Percentiles rank a stretch among this genome's conserved stretches.
Conservation (phyloP, 2,797 vertebrate genomes). For the Strix occidentalis region DNA sequence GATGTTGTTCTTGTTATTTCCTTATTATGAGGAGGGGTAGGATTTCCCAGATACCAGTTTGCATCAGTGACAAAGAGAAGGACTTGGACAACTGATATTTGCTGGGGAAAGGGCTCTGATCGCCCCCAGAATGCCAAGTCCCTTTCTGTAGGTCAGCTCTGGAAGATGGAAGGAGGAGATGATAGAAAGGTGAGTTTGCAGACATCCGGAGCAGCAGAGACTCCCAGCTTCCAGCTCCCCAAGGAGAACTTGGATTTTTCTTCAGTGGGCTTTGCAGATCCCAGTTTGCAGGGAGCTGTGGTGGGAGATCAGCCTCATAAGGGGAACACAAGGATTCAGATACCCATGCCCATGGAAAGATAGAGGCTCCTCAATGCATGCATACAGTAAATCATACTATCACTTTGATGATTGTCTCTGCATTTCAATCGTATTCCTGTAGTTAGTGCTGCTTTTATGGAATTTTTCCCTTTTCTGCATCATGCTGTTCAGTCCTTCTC, state of each 20-base stretch:
- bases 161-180: not conserved
- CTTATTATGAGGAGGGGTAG: not conserved
- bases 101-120: not conserved
- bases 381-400: not conserved
- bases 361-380: not conserved
- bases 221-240: not conserved
- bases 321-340: not conserved
- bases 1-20: not conserved
- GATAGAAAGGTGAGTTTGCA: not conserved
- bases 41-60: not conserved
- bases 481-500: not conserved
- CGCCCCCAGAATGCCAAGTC: not conserved
- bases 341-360: not conserved
- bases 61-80: not conserved
- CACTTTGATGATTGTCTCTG: not conserved
- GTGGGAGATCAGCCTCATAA: not conserved
- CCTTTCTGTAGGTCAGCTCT: not conserved
- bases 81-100: not conserved
- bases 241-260: not conserved
- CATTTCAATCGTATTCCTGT: not conserved
- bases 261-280: not conserved
- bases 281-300: not conserved
- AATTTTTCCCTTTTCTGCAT: not conserved
- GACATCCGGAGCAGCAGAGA: not conserved
- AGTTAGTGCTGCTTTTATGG: not conserved